Conservation (phyloP, 1,140 invertebrate species). For the Drosophila pectinifera region DNA sequence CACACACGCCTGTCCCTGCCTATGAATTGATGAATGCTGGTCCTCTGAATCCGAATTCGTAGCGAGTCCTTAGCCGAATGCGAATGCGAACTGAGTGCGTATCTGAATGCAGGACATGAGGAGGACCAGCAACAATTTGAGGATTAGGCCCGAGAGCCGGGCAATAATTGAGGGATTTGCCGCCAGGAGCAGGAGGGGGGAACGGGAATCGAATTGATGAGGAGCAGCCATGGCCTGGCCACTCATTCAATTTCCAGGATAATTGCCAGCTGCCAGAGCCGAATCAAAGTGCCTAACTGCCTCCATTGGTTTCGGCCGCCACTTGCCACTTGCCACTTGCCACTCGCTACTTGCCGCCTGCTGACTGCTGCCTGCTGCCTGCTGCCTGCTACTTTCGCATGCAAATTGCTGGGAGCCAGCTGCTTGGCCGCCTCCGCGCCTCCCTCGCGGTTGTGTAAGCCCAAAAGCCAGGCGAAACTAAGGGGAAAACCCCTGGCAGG, state of each 20-base stretch:
- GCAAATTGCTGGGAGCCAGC: conserved; percentile 62
- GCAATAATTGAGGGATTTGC: conserved; percentile 26
- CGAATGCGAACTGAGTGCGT: not conserved
- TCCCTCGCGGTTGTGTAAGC: conserved; percentile 33
- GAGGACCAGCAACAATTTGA: conserved; percentile 4
- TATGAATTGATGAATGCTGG: conserved; percentile 38
- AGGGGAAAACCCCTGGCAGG: conserved; percentile 17
- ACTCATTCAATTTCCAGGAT: conserved; percentile 30
- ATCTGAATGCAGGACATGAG: conserved; percentile 23
- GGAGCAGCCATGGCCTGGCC: conserved; percentile 4
- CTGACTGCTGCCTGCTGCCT: conserved; percentile 25
- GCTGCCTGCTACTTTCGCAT: conserved; percentile 52
- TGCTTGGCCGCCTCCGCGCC: conserved; percentile 32
- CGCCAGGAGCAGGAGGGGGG: too few relatives aligned
- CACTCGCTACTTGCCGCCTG: not conserved
- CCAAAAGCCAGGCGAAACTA: conserved; percentile 18
- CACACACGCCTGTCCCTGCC: conserved; percentile 10
- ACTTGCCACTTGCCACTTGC: conserved; percentile 1
- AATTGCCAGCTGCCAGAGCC: conserved; percentile 12
- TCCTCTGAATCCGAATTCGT: not conserved
- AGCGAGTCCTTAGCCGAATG: not conserved
- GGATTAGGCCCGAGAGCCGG: conserved; percentile 8
- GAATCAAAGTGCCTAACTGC: conserved; percentile 35
- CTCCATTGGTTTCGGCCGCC: conserved; percentile 49
- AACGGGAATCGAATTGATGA: conserved; percentile 6